Evolutionary conservation across 2,888 invertebrate genomes (phyloP).

Genomic region (Mantis religiosa): DNA sequence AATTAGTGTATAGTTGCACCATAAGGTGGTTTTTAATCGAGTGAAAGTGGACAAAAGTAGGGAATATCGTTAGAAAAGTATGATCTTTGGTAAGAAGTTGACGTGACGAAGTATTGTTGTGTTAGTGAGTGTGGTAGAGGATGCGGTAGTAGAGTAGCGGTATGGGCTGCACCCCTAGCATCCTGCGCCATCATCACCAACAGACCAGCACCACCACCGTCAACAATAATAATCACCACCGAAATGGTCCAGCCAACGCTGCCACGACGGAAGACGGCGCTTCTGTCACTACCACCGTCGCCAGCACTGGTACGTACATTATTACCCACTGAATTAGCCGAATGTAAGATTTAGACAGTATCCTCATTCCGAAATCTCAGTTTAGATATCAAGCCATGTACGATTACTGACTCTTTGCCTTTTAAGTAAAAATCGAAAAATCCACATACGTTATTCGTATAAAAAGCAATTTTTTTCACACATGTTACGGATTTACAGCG

Average conservation of each 20-base stretch:
- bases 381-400: too few species aligned
- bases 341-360: too few species aligned
- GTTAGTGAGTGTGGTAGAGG: not conserved
- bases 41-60: not conserved
- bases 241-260: not conserved
- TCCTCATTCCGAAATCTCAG: too few species aligned
- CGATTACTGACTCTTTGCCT: too few species aligned
- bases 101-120: not conserved
- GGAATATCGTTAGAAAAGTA: not conserved
- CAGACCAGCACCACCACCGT: not conserved
- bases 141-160: not conserved
- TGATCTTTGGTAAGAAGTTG: not conserved
- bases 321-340: too few species aligned
- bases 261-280: not conserved
- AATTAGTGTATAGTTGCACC: not conserved
- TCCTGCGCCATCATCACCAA: conserved; percentile 4
- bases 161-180: conserved; percentile 12
- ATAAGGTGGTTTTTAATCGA: not conserved
- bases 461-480: too few species aligned
- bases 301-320: not conserved
- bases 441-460: too few species aligned
- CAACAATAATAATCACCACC: not conserved
- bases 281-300: not conserved
- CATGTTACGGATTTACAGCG: too few species aligned
- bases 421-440: too few species aligned